phyloP scores from a whole-genome alignment of 1,140 invertebrate genomes.

The Lamellibrachia luymesi region DNA sequence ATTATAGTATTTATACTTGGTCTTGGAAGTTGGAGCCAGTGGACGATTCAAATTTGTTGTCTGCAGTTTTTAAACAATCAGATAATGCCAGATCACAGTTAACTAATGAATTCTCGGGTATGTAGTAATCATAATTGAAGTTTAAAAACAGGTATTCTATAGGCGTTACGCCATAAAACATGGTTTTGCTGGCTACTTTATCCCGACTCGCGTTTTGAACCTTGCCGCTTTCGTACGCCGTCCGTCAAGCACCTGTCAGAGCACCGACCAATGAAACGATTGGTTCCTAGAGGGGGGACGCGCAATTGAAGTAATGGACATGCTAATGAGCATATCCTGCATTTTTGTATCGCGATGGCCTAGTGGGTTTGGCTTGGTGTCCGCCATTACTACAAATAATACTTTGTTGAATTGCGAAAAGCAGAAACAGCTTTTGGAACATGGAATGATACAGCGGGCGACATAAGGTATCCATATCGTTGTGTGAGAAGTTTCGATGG shows the following conservation, averaged over 20 bases:
- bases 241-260: constrained; percentile 3
- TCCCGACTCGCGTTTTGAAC: not conserved
- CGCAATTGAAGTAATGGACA: not conserved
- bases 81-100: not conserved
- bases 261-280: constrained; percentile 3
- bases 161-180: not conserved
- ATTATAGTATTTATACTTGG: no score
- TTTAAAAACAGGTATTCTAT: not conserved
- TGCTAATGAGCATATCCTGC: not conserved
- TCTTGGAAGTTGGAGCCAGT: no score
- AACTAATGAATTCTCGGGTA: not conserved
- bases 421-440: not conserved
- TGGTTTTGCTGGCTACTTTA: not conserved
- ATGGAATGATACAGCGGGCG: not conserved
- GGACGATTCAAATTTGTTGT: no score
- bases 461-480: constrained; percentile 5
- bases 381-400: constrained; percentile 1
- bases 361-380: not conserved
- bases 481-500: not conserved
- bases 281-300: not conserved
- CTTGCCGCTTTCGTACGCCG: not conserved
- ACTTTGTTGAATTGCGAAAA: not conserved
- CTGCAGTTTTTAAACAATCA: no score
- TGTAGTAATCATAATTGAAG: not conserved
- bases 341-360: not conserved